Evolutionary conservation across 2,888 invertebrate genomes (phyloP), one percentile per base, ranked within the genome.

Genomic region (Eupeodes luniger): DNA sequence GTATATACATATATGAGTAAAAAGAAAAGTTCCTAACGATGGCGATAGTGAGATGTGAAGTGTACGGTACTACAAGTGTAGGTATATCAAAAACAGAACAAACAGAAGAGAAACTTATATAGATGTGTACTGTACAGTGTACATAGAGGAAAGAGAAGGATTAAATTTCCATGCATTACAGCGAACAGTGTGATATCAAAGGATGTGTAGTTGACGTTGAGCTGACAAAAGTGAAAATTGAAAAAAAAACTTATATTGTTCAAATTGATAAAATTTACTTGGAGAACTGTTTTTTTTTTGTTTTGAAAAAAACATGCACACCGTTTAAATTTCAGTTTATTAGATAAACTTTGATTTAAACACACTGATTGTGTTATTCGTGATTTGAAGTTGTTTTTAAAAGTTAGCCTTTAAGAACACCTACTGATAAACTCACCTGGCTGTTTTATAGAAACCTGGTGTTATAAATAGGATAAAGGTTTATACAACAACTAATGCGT

Each of bases 161-260:
- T 82, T 82, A 82, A 77, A 82, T 82, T 78, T 14, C 78, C 70
- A 72, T 72, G 78, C 78, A 70, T 77, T 53, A 53, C 5, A 76
- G 16, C 40, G 27, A 27, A 10, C 9, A 14, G 40, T 57, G 75
- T 67, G 66, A 53, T 61, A 70, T 70, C 55, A 57, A 11, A 66
- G 16, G 44, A 57, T 69, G 61, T 69, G 61, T 14, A 44, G 59
- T 69, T 70, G 57, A 82, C 40, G 62, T 64, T 55, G 16, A 44
- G 36, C 1, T 74, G 74, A 55, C 47, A 74, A 59, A 12, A 64
- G 47, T 78, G 64, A n/a, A 72, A 40, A 72, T 82, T 36, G 64
- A 78, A 82, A 64, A 64, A 64, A 12, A n/a, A n/a, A 2, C 16
- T 44, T 53, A 16, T 5, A 47, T 9, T 47, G 19, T 49, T 27